phyloP scores from a whole-genome alignment of 1,140 invertebrate species.

The Leptopilina boulardi region DNA sequence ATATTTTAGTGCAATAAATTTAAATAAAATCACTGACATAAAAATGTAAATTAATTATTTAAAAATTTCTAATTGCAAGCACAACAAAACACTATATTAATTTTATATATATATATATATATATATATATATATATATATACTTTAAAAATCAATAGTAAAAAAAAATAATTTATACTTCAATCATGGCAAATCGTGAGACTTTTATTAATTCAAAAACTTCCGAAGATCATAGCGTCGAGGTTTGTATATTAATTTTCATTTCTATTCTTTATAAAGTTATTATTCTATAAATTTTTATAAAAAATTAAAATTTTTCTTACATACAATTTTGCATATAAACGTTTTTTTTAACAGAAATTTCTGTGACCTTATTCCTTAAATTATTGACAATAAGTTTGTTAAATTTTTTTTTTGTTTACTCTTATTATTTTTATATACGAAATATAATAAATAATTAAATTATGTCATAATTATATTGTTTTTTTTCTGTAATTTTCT shows the following conservation, averaged over 20 bases:
- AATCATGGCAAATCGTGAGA: slow-evolving; percentile 70
- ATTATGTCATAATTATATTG: no score
- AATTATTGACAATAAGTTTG: no score
- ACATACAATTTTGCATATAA: neutral
- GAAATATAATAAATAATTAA: no score
- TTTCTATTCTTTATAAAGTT: slow-evolving; percentile 16
- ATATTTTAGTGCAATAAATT: slow-evolving; percentile 8
- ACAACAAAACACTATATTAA: neutral
- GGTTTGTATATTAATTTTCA: slow-evolving; percentile 63
- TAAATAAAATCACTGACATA: neutral
- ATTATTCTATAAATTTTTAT: slow-evolving; percentile 35
- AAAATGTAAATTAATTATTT: neutral
- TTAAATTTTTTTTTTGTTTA: no score
- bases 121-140: no score
- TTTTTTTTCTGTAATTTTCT: no score
- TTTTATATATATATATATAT: no score
- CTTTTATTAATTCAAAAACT: slow-evolving; percentile 65
- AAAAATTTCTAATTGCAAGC: neutral
- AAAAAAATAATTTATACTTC: slow-evolving; percentile 40
- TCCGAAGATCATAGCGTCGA: slow-evolving; percentile 76
- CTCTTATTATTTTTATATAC: no score
- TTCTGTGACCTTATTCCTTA: neutral
- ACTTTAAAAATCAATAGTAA: slow-evolving; percentile 34
- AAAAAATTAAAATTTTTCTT: slow-evolving; percentile 9
- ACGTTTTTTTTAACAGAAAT: neutral